Conservation (phyloP, 2,888 invertebrate genomes). For the Callyntrura sp. region DNA sequence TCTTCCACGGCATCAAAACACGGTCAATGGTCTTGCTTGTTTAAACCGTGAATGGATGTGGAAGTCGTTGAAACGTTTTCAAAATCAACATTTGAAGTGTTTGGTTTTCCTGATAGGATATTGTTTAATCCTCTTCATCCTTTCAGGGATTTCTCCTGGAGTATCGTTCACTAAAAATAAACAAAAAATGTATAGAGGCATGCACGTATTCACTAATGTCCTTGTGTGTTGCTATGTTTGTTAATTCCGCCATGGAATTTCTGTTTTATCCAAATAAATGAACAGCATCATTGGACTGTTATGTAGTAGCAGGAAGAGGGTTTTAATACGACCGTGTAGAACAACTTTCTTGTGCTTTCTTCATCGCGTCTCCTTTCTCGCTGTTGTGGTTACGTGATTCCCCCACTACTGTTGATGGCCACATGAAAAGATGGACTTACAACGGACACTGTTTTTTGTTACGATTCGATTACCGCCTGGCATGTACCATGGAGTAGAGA, state of each 20-base stretch:
- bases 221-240: not conserved
- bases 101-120: not conserved
- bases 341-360: not conserved
- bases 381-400: not conserved
- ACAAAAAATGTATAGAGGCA: not conserved
- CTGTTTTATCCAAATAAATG: not conserved
- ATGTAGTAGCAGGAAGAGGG: not conserved
- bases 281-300: not conserved
- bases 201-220: not conserved
- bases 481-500: not conserved
- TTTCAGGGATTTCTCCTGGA: not conserved
- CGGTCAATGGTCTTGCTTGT: not conserved
- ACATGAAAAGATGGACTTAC: not conserved
- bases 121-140: not conserved
- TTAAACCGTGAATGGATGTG: not conserved
- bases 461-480: not conserved
- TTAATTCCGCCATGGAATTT: conserved; percentile 26
- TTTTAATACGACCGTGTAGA: not conserved
- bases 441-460: not conserved
- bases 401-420: not conserved
- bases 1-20: not conserved
- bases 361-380: not conserved
- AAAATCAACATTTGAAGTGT: not conserved
- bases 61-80: conserved; percentile 5
- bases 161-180: not conserved